phyloP scores from a whole-genome alignment of 2,888 invertebrate genomes.

The Argyra leucocephala region DNA sequence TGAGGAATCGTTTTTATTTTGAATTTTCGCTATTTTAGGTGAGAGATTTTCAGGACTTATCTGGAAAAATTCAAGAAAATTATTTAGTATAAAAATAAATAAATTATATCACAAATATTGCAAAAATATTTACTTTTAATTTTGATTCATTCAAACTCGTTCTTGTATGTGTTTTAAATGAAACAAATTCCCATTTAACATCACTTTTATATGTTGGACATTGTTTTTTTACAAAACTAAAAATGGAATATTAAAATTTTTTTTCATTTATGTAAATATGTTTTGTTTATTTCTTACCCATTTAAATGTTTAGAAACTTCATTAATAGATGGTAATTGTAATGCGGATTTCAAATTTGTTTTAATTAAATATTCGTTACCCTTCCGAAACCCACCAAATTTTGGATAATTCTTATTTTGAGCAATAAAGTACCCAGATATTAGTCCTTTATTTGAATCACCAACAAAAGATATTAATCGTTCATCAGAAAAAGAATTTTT shows the following conservation, averaged over 20 bases:
- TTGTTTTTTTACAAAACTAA: conserved; percentile 2
- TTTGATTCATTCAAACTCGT: not conserved
- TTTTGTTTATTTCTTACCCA: not conserved
- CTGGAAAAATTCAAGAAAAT: not conserved
- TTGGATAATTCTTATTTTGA: not conserved
- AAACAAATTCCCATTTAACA: conserved; percentile 2
- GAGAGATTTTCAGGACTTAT: not conserved
- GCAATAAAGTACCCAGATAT: not conserved
- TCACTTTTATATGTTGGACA: not conserved
- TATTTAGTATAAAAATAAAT: not conserved
- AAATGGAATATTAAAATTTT: not conserved
- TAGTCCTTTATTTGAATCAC: not conserved
- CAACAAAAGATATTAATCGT: not conserved
- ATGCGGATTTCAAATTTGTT: conserved; percentile 2
- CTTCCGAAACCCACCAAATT: conserved; percentile 3
- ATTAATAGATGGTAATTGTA: not conserved
- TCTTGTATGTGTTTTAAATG: not conserved
- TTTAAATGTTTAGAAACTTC: not conserved
- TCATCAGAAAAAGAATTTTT: not conserved
- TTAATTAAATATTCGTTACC: not conserved
- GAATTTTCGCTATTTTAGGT: not conserved
- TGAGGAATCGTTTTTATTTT: not conserved
- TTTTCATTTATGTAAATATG: not conserved
- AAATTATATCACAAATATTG: too few species aligned
- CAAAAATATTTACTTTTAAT: not conserved